Evolutionary conservation across 2,113 vertebrate species (phyloP).

Genomic region (Myotis yumanensis): DNA sequence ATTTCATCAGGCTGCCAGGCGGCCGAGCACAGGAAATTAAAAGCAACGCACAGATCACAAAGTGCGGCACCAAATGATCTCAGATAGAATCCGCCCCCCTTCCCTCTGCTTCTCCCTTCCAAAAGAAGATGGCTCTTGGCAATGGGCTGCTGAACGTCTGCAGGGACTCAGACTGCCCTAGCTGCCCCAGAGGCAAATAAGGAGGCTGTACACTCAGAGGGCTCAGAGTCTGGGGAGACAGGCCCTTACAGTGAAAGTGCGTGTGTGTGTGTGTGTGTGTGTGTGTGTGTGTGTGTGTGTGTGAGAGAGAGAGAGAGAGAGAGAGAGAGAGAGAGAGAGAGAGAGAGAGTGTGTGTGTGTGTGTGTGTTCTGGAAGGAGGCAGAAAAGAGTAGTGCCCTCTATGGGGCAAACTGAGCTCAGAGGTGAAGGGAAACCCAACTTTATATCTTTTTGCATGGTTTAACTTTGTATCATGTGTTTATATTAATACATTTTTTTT

Average conservation of each 20-base stretch:
- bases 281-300: not conserved
- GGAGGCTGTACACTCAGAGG: not conserved
- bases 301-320: no score
- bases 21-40: slow-evolving; percentile 78
- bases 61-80: slow-evolving; percentile 42
- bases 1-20: slow-evolving; percentile 68
- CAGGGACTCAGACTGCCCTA: not conserved
- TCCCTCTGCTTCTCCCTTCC: not conserved
- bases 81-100: not conserved
- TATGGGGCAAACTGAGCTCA: not conserved
- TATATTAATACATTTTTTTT: not conserved
- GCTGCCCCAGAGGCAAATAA: not conserved
- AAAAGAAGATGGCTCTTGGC: not conserved
- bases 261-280: no score
- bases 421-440: not conserved
- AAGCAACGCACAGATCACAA: slow-evolving; percentile 72
- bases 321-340: no score
- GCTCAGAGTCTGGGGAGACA: not conserved
- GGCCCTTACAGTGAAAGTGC: not conserved
- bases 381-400: not conserved
- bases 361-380: not conserved
- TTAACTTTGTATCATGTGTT: not conserved
- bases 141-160: not conserved
- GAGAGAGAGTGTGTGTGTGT: not conserved
- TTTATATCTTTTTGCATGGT: not conserved